Percentiles rank a stretch among this genome's conserved stretches.
Evolutionary conservation across 35 echinoderm and acorn worm species (phyloP).

Genomic region (Diadema setosum): DNA sequence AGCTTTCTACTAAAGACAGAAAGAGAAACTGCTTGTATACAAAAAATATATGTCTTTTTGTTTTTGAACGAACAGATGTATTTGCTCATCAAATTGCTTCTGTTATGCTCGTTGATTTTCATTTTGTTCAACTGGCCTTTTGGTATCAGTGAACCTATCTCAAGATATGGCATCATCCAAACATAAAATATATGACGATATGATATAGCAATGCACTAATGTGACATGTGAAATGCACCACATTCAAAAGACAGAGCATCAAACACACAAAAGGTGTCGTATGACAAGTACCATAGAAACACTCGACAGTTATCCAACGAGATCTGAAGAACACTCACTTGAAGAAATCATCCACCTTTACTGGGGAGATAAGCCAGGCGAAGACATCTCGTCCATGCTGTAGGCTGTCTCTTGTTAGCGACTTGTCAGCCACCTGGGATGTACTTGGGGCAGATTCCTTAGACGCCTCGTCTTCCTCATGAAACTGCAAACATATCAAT

Average conservation of each 20-base stretch:
- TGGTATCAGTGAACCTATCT: too few relatives aligned
- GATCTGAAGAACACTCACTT: slow-evolving; percentile 26
- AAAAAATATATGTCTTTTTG: too few relatives aligned
- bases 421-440: background rate
- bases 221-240: background rate
- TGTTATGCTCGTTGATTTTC: too few relatives aligned
- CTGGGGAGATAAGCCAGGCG: slow-evolving; percentile 84
- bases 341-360: slow-evolving; percentile 77
- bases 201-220: too few relatives aligned
- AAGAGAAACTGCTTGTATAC: too few relatives aligned
- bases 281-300: background rate
- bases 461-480: background rate
- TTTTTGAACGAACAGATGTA: too few relatives aligned
- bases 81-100: too few relatives aligned
- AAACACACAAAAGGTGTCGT: background rate
- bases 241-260: background rate
- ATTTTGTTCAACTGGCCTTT: too few relatives aligned
- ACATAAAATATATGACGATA: too few relatives aligned
- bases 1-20: too few relatives aligned
- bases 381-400: slow-evolving; percentile 54
- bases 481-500: background rate
- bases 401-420: slow-evolving; percentile 28
- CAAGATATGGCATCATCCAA: too few relatives aligned
- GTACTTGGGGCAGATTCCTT: background rate
- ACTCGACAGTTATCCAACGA: background rate